These are phyloP conservation scores for Heliconius hewitsoni DNA, from an alignment of 1,140 invertebrate genomes.

Conservation along the genomic window DNA sequence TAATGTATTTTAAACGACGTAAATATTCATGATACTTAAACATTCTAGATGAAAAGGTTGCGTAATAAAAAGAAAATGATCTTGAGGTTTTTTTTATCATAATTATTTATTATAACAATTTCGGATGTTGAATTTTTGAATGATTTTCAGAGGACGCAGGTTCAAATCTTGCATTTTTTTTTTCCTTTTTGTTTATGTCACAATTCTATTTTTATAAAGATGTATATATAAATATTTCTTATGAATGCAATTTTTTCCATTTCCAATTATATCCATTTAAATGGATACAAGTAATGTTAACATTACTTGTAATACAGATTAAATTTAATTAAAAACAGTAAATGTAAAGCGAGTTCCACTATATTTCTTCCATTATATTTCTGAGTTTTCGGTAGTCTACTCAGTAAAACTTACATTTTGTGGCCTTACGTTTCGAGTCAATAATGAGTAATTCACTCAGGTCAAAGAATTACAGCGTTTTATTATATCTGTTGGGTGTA, in stretches of 20 bases:
- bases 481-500: background rate
- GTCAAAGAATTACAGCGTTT: constrained; percentile 3
- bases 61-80: constrained; percentile 50
- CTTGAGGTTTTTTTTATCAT: constrained; percentile 23
- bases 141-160: background rate
- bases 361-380: background rate
- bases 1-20: constrained; percentile 65
- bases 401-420: background rate
- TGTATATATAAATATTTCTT: too few relatives aligned
- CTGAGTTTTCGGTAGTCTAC: background rate
- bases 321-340: too few relatives aligned
- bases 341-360: background rate
- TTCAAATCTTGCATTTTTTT: background rate
- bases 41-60: constrained; percentile 53
- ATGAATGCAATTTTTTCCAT: too few relatives aligned
- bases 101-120: background rate
- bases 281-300: too few relatives aligned
- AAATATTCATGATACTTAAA: constrained; percentile 55
- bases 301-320: too few relatives aligned
- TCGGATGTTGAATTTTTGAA: background rate
- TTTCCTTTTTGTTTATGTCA: too few relatives aligned
- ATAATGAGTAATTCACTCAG: background rate
- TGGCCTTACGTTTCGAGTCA: background rate
- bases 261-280: too few relatives aligned
- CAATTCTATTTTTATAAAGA: too few relatives aligned